Conservation (phyloP, 2,113 vertebrate species). For the Gopherus flavomarginatus region DNA sequence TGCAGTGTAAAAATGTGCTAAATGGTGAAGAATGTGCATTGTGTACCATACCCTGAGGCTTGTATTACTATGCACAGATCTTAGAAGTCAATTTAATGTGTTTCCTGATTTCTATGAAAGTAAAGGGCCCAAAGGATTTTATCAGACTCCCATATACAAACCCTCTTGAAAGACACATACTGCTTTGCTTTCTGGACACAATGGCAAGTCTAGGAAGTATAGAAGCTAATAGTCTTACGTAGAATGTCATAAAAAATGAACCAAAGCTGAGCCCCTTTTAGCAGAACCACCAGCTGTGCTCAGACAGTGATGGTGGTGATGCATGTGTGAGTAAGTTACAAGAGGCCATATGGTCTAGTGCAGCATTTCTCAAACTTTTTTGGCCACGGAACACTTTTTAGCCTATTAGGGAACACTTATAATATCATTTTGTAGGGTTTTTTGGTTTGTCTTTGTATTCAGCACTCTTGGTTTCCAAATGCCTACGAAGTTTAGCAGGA, state of each 20-base stretch:
- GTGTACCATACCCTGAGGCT: neutral
- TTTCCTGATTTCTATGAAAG: neutral
- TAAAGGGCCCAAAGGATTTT: neutral
- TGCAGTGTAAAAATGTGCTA: neutral
- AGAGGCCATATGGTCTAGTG: neutral
- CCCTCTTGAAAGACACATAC: neutral
- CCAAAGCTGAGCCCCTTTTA: neutral
- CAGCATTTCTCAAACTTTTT: too few relatives aligned
- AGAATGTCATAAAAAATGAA: neutral
- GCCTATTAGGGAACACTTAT: too few relatives aligned
- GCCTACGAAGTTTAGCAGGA: too few relatives aligned
- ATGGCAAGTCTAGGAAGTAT: neutral
- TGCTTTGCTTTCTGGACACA: neutral
- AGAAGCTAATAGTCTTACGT: neutral
- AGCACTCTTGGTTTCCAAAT: too few relatives aligned
- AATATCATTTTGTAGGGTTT: too few relatives aligned
- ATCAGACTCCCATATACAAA: neutral
- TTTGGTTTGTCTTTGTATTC: too few relatives aligned
- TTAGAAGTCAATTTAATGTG: neutral
- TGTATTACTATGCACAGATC: neutral
- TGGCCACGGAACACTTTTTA: too few relatives aligned
- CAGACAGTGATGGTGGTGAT: too few relatives aligned
- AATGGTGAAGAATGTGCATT: neutral
- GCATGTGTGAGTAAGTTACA: accelerated
- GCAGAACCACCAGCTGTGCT: too few relatives aligned